Conservation (phyloP, 2,888 invertebrate genomes). For the Horisme vitalbata region DNA sequence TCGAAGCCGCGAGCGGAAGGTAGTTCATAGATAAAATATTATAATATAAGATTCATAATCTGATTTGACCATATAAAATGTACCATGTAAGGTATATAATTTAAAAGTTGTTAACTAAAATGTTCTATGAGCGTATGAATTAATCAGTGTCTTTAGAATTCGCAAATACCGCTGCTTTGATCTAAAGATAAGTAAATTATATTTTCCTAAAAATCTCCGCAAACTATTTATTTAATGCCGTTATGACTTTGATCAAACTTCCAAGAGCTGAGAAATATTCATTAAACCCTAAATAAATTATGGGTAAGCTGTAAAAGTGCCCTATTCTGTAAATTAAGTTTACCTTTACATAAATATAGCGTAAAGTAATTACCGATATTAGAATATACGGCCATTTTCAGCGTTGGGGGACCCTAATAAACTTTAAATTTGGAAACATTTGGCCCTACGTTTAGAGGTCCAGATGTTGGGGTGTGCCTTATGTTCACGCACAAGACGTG, state of each 20-base stretch:
- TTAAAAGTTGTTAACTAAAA: too few species aligned
- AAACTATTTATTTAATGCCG: too few species aligned
- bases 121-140: too few species aligned
- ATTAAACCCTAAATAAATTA: slow-evolving; percentile 25
- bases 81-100: too few species aligned
- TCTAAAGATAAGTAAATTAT: too few species aligned
- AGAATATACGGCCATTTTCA: slow-evolving; percentile 41
- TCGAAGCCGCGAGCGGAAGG: too few species aligned
- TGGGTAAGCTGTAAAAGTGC: slow-evolving; percentile 29
- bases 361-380: slow-evolving; percentile 41
- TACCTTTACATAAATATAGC: slow-evolving; percentile 36
- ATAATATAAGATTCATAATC: too few species aligned
- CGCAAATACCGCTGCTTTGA: not conserved
- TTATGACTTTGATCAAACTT: slow-evolving; percentile 1
- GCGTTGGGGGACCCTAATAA: slow-evolving; percentile 51
- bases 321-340: slow-evolving; percentile 31
- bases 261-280: slow-evolving; percentile 17
- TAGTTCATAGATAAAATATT: too few species aligned
- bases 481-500: too few species aligned
- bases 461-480: slow-evolving; percentile 48
- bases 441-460: slow-evolving; percentile 51
- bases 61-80: too few species aligned
- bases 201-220: too few species aligned
- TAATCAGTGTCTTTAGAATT: too few species aligned
- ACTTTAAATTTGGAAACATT: slow-evolving; percentile 62